A percentile compares a stretch with the other conserved stretches of the same genome.
These are phyloP conservation scores for Suricata suricatta DNA, from an alignment of 2,113 vertebrate species.

Conservation along the genomic window DNA sequence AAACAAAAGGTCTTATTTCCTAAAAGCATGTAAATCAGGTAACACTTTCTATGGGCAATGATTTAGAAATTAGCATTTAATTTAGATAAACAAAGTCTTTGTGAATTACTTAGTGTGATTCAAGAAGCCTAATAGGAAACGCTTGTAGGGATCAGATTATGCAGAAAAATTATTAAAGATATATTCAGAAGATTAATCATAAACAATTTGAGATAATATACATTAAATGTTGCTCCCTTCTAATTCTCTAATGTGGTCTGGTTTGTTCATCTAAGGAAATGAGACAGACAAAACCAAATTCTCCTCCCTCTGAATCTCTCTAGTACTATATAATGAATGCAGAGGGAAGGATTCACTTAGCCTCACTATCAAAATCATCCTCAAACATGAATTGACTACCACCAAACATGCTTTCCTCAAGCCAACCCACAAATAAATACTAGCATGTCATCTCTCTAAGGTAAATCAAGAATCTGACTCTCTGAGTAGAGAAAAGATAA, in stretches of 20 bases:
- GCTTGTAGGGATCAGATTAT: not conserved
- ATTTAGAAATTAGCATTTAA: constrained; percentile 42
- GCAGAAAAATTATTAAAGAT: not conserved
- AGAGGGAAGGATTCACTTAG: not conserved
- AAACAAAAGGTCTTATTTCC: constrained; percentile 21
- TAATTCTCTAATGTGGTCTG: not conserved
- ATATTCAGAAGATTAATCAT: not conserved
- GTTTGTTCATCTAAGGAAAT: not conserved
- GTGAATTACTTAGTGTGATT: not conserved
- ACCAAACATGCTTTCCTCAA: not conserved
- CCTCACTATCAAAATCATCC: not conserved
- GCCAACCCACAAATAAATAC: not conserved
- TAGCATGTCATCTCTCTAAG: not conserved
- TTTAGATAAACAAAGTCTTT: constrained; percentile 34
- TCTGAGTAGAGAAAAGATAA: not conserved
- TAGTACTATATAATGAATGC: not conserved
- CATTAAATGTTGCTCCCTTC: not conserved
- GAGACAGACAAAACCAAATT: constrained; percentile 8
- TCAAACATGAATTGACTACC: not conserved
- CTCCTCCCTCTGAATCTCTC: not conserved
- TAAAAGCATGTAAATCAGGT: constrained; percentile 10
- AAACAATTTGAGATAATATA: not conserved
- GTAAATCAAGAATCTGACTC: not conserved
- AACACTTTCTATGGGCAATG: not conserved
- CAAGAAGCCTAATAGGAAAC: constrained; percentile 25